These are phyloP conservation scores for Laticauda colubrina DNA, from an alignment of 2,113 vertebrate species.

Conservation along the genomic window DNA sequence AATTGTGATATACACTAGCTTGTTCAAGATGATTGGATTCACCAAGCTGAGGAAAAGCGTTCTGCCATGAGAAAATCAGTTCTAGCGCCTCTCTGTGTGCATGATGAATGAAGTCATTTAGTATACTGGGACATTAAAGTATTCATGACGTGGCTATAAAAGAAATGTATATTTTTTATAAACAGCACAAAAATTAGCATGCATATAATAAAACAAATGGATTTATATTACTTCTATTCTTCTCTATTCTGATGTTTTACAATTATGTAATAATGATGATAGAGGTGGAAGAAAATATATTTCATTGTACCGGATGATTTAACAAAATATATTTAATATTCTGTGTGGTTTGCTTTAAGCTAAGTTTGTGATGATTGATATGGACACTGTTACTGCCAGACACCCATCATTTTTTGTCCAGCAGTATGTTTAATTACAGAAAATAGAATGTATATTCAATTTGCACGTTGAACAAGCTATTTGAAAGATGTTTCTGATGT, in stretches of 20 bases:
- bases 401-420: not conserved
- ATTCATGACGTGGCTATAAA: slow-evolving; percentile 96
- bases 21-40: slow-evolving; percentile 69
- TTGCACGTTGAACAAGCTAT: not conserved
- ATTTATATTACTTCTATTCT: not conserved
- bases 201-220: slow-evolving; percentile 55
- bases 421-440: not conserved
- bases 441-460: not conserved
- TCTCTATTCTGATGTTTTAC: not conserved
- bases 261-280: not conserved
- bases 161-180: slow-evolving; percentile 84
- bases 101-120: slow-evolving; percentile 85
- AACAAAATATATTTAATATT: not conserved
- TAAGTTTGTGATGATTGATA: not conserved
- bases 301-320: not conserved
- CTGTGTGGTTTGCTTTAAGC: not conserved
- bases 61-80: slow-evolving; percentile 76
- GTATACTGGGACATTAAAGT: slow-evolving; percentile 99
- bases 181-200: slow-evolving; percentile 61
- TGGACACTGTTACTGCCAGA: not conserved
- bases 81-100: slow-evolving; percentile 79
- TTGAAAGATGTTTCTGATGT: not conserved
- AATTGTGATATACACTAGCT: slow-evolving; percentile 63
- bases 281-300: not conserved
- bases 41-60: slow-evolving; percentile 74